Percentiles rank a stretch among this genome's conserved stretches.
Evolutionary conservation across 2,113 vertebrate genomes (phyloP).

Genomic region (Caranx melampygus): DNA sequence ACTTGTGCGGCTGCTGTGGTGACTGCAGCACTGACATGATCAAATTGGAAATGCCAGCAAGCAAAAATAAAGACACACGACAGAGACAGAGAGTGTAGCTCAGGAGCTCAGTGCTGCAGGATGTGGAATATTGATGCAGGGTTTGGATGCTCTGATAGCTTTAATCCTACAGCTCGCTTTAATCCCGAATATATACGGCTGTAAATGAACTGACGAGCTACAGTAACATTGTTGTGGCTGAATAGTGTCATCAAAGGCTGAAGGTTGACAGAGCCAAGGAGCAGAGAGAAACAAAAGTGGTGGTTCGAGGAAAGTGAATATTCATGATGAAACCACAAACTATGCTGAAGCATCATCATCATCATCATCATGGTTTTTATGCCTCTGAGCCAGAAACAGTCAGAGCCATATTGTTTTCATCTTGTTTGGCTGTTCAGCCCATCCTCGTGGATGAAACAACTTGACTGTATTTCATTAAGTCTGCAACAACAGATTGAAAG

Average conservation of each 20-base stretch:
- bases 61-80: conserved; percentile 26
- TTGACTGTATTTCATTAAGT: too few species aligned
- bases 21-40: conserved; percentile 47
- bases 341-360: neutral
- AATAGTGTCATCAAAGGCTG: neutral
- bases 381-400: too few species aligned
- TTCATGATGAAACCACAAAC: neutral
- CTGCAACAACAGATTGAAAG: too few species aligned
- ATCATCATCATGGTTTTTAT: neutral
- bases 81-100: neutral
- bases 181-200: neutral
- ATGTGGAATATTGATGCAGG: conserved; percentile 47
- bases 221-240: neutral
- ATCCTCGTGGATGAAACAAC: too few species aligned
- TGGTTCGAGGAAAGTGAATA: neutral
- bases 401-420: too few species aligned
- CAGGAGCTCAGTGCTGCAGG: conserved; percentile 26
- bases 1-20: conserved; percentile 38
- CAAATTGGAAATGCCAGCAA: conserved; percentile 19
- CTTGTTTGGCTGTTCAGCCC: too few species aligned
- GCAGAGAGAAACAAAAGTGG: neutral
- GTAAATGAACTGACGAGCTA: neutral
- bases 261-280: neutral
- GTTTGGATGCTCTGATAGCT: conserved; percentile 7
- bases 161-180: conserved; percentile 31